Percentiles rank a stretch among this genome's conserved stretches.
Conservation (phyloP, 2,797 vertebrate genomes). For the Gymnothorax reevesii region DNA sequence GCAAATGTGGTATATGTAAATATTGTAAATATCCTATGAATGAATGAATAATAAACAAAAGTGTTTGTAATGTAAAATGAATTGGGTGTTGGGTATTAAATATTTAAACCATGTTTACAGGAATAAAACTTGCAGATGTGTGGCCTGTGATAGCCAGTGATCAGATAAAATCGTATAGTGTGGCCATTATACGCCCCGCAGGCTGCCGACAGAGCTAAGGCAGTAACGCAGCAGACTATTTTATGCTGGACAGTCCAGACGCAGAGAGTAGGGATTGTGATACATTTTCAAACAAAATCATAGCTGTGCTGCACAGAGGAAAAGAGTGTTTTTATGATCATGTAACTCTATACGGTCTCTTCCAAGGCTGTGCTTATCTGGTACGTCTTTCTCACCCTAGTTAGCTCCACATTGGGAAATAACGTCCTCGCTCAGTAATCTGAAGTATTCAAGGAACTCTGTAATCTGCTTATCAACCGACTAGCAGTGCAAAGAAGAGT, state of each 20-base stretch:
- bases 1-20: conserved; percentile 86
- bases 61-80: conserved; percentile 67
- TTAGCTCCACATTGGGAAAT: conserved; percentile 43
- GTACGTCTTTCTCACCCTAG: conserved; percentile 41
- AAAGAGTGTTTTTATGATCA: not conserved
- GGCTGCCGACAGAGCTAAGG: not conserved
- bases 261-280: too few relatives aligned
- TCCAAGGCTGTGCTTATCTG: conserved; percentile 10
- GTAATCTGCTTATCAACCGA: conserved; percentile 54
- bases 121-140: not conserved
- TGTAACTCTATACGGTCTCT: not conserved
- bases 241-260: too few relatives aligned
- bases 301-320: too few relatives aligned
- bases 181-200: not conserved
- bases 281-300: too few relatives aligned
- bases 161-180: too few relatives aligned
- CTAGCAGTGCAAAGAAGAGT: conserved; percentile 22
- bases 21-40: conserved; percentile 77
- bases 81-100: conserved; percentile 22
- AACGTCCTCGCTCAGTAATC: conserved; percentile 50
- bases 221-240: too few relatives aligned
- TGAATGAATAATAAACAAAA: conserved; percentile 69
- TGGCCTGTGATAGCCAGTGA: too few relatives aligned
- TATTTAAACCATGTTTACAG: conserved; percentile 28
- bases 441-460: conserved; percentile 55